phyloP scores from a whole-genome alignment of 2,797 vertebrate genomes.

The Hemibagrus guttatus region DNA sequence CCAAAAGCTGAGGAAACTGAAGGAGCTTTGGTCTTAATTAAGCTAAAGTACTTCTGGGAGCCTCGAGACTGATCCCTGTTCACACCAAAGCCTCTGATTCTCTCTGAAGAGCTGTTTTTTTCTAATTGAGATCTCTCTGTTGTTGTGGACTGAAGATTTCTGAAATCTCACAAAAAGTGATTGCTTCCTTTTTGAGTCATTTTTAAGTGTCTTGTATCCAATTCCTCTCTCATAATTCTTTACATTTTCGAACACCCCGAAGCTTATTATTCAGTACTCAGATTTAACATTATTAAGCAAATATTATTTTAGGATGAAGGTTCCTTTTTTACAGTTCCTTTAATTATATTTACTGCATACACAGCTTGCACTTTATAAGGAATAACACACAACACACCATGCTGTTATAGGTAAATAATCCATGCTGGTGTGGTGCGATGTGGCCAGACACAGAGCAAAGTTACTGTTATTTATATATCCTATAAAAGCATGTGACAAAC shows the following conservation, averaged over 20 bases:
- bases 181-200: background rate
- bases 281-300: background rate
- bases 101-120: conserved; percentile 43
- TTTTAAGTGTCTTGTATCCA: background rate
- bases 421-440: background rate
- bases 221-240: background rate
- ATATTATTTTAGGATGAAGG: background rate
- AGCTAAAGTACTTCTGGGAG: conserved; percentile 52
- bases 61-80: conserved; percentile 34
- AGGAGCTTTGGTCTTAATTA: conserved; percentile 53
- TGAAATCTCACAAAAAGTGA: background rate
- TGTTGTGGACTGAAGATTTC: conserved; percentile 10
- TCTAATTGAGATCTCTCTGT: conserved; percentile 53
- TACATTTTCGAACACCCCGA: background rate
- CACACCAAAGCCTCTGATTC: conserved; percentile 37
- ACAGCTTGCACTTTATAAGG: background rate
- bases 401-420: background rate
- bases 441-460: background rate
- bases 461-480: background rate
- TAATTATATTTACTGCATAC: background rate
- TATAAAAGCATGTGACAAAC: background rate
- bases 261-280: background rate
- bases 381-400: background rate
- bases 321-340: background rate
- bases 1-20: conserved; percentile 40